Base-by-base conservation (phyloP, 1,140 invertebrate genomes). In the Cataglyphis hispanica region DNA sequence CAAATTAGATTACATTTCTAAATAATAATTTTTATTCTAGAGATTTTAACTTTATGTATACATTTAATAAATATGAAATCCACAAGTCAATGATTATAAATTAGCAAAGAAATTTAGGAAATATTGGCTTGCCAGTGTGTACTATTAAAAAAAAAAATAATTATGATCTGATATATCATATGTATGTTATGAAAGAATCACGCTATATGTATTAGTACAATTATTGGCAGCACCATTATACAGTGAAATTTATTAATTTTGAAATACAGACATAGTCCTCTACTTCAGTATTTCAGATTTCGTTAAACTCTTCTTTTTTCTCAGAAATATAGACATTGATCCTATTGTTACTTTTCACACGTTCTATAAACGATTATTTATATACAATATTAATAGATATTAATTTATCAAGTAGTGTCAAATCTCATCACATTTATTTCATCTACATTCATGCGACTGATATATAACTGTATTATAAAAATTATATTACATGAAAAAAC, bases 121-220 rank as follows among this genome's bases (percentile, higher is more conserved):
- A 83, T 43, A 11, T 72, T 72, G 10, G 31, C 53, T 74, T 34
- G 37, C 13, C 10, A 43, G 22, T 22, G 2, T 50, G 19, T 72
- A 53, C 53, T 61, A 83, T 72, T 83, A 72, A 72, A 83, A 83
- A 83, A 83, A 50, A 10, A 83, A 81, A 83, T 83, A 40, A 74
- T 72, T 72, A 46, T 53, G 27, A 81, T 83, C 10, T 60, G 37
- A 40, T 78, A 67, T 7, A n/a, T 37, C 46, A 19, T 3, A 34
- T 61, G 34, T 43, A 13, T 50, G 22, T 40, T 74, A 60, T 6
- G 22, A 72, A 40, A 74, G 53, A 80, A 69, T 61, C 67, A 61
- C 25, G 13, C 67, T 46, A 72, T 27, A 46, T 63, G 70, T 40
- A 63, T 81, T 31, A 43, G 56, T 25, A 70, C 60, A 83, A 72